Base-by-base conservation (phyloP, 2,113 vertebrate species). In the Phainopepla nitens region DNA sequence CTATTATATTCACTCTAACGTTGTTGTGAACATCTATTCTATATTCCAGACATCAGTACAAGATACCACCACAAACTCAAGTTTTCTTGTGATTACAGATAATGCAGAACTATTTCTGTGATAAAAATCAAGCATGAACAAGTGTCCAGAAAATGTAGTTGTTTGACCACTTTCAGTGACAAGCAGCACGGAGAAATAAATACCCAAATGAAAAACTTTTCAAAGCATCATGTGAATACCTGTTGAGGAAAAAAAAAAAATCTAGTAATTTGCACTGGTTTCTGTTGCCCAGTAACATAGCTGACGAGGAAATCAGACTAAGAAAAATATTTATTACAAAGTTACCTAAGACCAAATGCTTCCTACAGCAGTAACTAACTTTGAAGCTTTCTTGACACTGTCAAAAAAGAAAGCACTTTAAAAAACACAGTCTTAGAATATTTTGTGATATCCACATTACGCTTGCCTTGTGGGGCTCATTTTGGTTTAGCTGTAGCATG, bases 201-300 rank as follows among this genome's bases (percentile, higher is more conserved):
- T 39, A 64, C 3, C 7, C n/a, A 82, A 51, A 75, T 25, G 5
- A 87, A 68, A 68, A 23, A 68, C 3, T 2, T 42, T 25, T 58
- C 71, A 36, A 68, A 73, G 41, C 2, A 15, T 14, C 41, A 60
- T 2, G 36, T 4, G 7, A 89, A 61, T 15, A 29, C 0, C 0
- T 4, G 5, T 8, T 42, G 13, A 27, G 11, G 17, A 57, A 57
- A 20, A 20, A 47, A 49, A n/a, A 62, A 41, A 27, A 7, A 51
- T 4, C 11, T 10, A n/a, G 14, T 14, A 5, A 60, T 42, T 62
- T 69, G 22, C 24, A 78, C 35, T 78, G 5, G 6, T 28, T 91
- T 83, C 60, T 89, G 24, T 29, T 62, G 44, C 4, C 39, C 44
- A 87, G 21, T 10, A 81, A 31, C 6, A 6, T 0, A 70, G 8